Evolutionary conservation across 2,888 invertebrate genomes (phyloP).

Genomic region (Dryocosmus kuriphilus): DNA sequence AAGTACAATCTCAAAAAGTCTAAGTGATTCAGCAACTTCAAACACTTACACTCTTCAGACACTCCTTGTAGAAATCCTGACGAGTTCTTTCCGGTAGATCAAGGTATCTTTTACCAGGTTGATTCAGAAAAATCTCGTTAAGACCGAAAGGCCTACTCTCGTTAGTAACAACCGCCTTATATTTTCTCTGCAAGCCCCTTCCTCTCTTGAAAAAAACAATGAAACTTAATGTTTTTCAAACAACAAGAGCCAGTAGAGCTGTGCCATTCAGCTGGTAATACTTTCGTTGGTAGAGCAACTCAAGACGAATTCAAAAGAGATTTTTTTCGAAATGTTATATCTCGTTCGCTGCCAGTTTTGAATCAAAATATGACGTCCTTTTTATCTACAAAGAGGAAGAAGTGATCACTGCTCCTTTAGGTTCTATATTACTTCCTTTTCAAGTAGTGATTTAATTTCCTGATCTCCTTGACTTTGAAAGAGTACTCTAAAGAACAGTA

Average conservation of each 20-base stretch:
- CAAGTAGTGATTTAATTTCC: not conserved
- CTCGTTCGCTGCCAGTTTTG: slow-evolving; percentile 9
- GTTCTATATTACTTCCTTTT: not conserved
- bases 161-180: not conserved
- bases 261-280: slow-evolving; percentile 64
- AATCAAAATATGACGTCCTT: slow-evolving; percentile 1
- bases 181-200: not conserved
- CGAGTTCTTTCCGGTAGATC: not conserved
- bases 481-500: slow-evolving; percentile 2
- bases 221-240: slow-evolving; percentile 66
- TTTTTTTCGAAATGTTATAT: slow-evolving; percentile 7
- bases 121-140: not conserved
- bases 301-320: not conserved
- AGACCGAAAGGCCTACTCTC: not conserved
- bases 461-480: slow-evolving; percentile 36
- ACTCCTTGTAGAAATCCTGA: slow-evolving; percentile 2
- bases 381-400: not conserved
- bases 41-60: slow-evolving; percentile 10
- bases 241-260: slow-evolving; percentile 69
- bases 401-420: not conserved
- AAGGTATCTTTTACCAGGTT: not conserved
- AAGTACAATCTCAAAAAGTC: slow-evolving; percentile 37
- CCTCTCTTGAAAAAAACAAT: slow-evolving; percentile 10
- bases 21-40: not conserved
- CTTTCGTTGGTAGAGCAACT: not conserved